A percentile compares a stretch with the other conserved stretches of the same genome.
Conservation (phyloP, 2,113 vertebrate genomes). For the Anas platyrhynchos region DNA sequence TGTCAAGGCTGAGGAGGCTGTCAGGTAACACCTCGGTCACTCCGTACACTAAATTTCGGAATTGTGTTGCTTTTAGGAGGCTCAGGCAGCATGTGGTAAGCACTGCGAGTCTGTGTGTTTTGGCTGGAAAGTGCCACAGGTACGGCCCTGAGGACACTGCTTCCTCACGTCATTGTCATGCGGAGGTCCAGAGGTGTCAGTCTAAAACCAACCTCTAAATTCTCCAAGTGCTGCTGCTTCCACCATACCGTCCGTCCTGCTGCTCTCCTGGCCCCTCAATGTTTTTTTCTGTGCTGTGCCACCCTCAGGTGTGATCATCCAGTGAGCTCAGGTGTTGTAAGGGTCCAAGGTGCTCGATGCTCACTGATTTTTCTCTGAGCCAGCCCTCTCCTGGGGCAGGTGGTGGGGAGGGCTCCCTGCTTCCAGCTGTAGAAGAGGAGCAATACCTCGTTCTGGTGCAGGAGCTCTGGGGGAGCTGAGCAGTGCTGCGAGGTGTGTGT, state of each 20-base stretch:
- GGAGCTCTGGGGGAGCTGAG: too few relatives aligned
- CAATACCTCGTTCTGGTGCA: not conserved
- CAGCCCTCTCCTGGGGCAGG: not conserved
- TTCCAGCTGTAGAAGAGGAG: not conserved
- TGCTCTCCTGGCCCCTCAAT: not conserved
- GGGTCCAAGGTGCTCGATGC: not conserved
- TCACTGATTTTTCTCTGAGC: not conserved
- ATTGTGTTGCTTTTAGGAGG: not conserved
- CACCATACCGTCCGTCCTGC: not conserved
- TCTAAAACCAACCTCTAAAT: not conserved
- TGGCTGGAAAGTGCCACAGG: not conserved
- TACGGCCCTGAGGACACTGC: rapidly evolving
- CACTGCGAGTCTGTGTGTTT: not conserved
- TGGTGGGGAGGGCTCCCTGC: not conserved
- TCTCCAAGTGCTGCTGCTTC: not conserved
- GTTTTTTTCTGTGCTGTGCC: not conserved
- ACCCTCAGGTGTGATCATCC: not conserved
- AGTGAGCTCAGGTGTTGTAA: rapidly evolving
- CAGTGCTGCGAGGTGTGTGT: too few relatives aligned
- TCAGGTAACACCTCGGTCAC: not conserved
- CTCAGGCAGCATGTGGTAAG: not conserved
- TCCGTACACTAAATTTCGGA: not conserved
- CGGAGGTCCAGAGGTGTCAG: not conserved
- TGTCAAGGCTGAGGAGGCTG: not conserved
- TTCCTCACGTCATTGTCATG: not conserved